Conservation (phyloP, 1,140 invertebrate genomes). For the Papilio aristodemus region DNA sequence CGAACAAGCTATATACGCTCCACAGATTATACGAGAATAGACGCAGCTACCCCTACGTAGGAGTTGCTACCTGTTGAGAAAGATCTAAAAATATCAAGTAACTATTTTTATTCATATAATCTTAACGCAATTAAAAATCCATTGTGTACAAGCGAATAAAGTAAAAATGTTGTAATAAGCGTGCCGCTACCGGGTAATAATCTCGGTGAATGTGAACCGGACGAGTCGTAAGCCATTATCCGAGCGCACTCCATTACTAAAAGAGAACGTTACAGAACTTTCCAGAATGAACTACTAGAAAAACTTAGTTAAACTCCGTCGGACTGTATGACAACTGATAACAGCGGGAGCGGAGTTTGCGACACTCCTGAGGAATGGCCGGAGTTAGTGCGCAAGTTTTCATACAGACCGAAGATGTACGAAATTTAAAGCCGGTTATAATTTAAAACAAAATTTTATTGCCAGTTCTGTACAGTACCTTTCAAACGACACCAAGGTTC, state of each 20-base stretch:
- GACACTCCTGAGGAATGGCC: constrained; percentile 47
- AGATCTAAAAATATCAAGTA: no score
- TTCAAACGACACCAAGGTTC: no score
- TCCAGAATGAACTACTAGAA: constrained; percentile 50
- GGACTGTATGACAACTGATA: constrained; percentile 66
- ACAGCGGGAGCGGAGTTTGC: constrained; percentile 45
- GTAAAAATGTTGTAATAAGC: constrained; percentile 15
- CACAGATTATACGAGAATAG: no score
- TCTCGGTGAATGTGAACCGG: constrained; percentile 16
- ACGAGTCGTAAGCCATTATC: constrained; percentile 39
- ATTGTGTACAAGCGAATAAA: neutral
- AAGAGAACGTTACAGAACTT: constrained; percentile 42
- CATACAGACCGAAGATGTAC: constrained; percentile 14
- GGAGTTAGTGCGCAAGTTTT: constrained; percentile 36
- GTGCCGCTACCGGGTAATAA: constrained; percentile 11
- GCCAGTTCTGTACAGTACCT: neutral
- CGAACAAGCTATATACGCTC: no score
- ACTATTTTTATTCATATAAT: neutral
- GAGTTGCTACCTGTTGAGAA: no score
- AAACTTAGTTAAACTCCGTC: constrained; percentile 58
- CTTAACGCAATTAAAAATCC: neutral
- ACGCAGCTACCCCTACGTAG: no score
- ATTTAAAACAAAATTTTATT: neutral
- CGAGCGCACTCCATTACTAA: constrained; percentile 40
- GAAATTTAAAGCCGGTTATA: constrained; percentile 14